Base-by-base conservation (phyloP, 1,140 invertebrate species). In the Choristoneura fumiferana region DNA sequence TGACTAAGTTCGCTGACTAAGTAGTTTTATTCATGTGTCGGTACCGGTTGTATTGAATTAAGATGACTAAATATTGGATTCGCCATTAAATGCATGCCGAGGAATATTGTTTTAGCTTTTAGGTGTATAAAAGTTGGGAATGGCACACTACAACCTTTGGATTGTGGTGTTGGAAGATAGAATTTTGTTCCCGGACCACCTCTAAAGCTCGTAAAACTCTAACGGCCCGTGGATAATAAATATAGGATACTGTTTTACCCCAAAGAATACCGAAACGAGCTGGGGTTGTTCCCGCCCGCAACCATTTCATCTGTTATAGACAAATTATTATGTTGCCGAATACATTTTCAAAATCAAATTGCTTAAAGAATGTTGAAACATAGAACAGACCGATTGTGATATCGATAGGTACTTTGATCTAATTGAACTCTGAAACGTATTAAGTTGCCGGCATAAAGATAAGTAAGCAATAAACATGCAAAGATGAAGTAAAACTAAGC, bases 1-100 rank as follows among this genome's bases (percentile, higher is more conserved):
- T 79, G 76, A 80, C 83, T 83, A 84, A 84, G 83, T 76, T 76
- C 75, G 76, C 65, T 61, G 53, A 61, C 66, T 74, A 79, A n/a
- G n/a, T n/a, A n/a, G n/a, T 71, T 81, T 80, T 66, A 38, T 8
- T 29, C 22, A 29, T 17, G 4, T 49, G 18, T 29, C 43, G 29
- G 10, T 49, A 17, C 4, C 10, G 22, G 2, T 29, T n/a, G 12
- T 22, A 49, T 33, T 49, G 4, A 49, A 43, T 43, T 18, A 18
- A 43, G 17, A 43, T n/a, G 40, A 43, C 8, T 15, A 43, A 10
- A 10, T 18, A 3, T 10, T 22, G 18, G 43, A 22, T 49, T 49
- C 43, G 22, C 18, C 22, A 3, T 49, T 17, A 18, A 49, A 29
- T 49, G 18, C 40, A 49, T 33, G 22, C 8, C 10, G 8, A 18